phyloP scores from a whole-genome alignment of 2,888 invertebrate species.

The Drosophila subquinaria region DNA sequence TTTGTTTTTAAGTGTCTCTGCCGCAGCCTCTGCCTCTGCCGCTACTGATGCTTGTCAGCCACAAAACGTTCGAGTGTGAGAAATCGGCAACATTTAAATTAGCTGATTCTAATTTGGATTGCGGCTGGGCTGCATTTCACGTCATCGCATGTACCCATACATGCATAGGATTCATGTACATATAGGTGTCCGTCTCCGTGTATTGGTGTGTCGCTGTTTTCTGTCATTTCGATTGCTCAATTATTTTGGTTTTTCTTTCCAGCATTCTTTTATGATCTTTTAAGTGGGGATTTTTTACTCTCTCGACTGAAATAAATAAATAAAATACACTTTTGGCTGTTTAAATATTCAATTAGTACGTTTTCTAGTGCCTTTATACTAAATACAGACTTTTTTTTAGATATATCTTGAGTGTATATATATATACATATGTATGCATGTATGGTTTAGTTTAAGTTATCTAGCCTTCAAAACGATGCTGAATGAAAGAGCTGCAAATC shows the following conservation, averaged over 20 bases:
- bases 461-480: not conserved
- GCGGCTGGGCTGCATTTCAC: conserved; percentile 62
- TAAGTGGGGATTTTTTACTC: conserved; percentile 48
- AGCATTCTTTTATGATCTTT: conserved; percentile 44
- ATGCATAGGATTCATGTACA: not conserved
- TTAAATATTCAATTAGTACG: conserved; percentile 24
- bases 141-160: conserved; percentile 43
- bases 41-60: conserved; percentile 22
- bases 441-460: not conserved
- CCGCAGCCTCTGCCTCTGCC: not conserved
- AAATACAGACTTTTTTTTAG: not conserved
- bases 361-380: not conserved
- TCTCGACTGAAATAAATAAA: conserved; percentile 20
- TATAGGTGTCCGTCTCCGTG: conserved; percentile 8
- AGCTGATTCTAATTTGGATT: conserved; percentile 73
- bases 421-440: not conserved
- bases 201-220: conserved; percentile 49
- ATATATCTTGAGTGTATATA: not conserved
- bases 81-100: conserved; percentile 72
- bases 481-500: not conserved
- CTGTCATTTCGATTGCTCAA: conserved; percentile 67
- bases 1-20: conserved; percentile 37
- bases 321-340: conserved; percentile 16
- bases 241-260: conserved; percentile 41
- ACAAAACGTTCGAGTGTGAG: conserved; percentile 60